These are phyloP conservation scores for Pogona vitticeps DNA, from an alignment of 2,113 vertebrate species.

Conservation along the genomic window DNA sequence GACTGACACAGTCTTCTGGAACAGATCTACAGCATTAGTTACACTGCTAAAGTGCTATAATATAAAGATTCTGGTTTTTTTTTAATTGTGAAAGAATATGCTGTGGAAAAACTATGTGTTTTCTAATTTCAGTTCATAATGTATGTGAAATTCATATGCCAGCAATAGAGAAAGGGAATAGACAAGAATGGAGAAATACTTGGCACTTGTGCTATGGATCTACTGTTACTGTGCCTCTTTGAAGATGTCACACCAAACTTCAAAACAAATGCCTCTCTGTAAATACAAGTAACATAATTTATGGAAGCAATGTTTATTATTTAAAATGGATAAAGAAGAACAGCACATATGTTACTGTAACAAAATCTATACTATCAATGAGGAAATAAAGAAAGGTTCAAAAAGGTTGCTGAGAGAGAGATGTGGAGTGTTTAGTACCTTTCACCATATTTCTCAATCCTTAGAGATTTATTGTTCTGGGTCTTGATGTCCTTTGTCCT, in stretches of 20 bases:
- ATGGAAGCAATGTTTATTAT: slow-evolving; percentile 13
- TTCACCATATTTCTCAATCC: slow-evolving; percentile 26
- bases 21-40: not conserved
- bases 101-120: not conserved
- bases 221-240: slow-evolving; percentile 8
- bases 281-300: not conserved
- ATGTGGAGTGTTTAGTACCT: slow-evolving; percentile 16
- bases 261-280: not conserved
- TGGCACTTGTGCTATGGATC: not conserved
- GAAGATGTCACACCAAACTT: not conserved
- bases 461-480: slow-evolving; percentile 39
- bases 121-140: not conserved
- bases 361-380: not conserved
- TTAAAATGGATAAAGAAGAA: slow-evolving; percentile 4
- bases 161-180: not conserved
- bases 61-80: not conserved
- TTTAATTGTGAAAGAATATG: not conserved
- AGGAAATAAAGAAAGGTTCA: not conserved
- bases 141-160: not conserved
- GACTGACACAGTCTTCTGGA: not conserved
- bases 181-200: not conserved
- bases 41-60: not conserved
- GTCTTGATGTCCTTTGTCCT: slow-evolving; percentile 34
- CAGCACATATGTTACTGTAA: slow-evolving; percentile 5
- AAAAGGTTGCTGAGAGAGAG: slow-evolving; percentile 30